Conservation (phyloP, 1,140 invertebrate genomes). For the Paracyclopina nana region DNA sequence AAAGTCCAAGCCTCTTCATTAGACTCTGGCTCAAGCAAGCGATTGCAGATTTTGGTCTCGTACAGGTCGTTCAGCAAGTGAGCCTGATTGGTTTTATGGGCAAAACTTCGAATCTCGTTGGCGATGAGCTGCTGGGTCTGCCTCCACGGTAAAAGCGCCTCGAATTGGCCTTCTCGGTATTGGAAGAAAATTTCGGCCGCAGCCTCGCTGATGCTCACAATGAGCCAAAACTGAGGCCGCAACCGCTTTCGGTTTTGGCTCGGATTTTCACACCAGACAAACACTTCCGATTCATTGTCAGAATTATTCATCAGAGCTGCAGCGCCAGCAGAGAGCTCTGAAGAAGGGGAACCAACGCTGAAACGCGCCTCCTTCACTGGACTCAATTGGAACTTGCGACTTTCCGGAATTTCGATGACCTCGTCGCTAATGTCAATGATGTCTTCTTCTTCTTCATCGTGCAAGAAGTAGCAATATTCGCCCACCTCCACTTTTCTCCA, state of each 20-base stretch:
- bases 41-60: conserved; percentile 45
- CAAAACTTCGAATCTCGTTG: conserved; percentile 34
- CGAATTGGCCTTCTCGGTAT: conserved; percentile 26
- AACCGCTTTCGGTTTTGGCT: too few relatives aligned
- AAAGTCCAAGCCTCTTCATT: conserved; percentile 27
- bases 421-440: not conserved
- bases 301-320: too few relatives aligned
- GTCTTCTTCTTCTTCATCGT: not conserved
- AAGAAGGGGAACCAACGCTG: not conserved
- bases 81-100: conserved; percentile 34
- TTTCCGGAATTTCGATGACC: not conserved
- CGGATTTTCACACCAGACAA: too few relatives aligned
- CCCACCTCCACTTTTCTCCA: not conserved
- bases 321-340: not conserved
- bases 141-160: conserved; percentile 21
- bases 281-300: too few relatives aligned
- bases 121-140: too few relatives aligned
- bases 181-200: conserved; percentile 49
- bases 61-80: conserved; percentile 46
- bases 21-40: conserved; percentile 43
- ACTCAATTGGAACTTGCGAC: not conserved
- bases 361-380: not conserved
- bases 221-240: conserved; percentile 45
- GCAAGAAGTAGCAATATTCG: conserved; percentile 3
- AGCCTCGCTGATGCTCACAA: conserved; percentile 38